A percentile compares a stretch with the other conserved stretches of the same genome.
phyloP scores from a whole-genome alignment of 64 coral and sea anemone genomes.

The Stichodactyla mertensii region DNA sequence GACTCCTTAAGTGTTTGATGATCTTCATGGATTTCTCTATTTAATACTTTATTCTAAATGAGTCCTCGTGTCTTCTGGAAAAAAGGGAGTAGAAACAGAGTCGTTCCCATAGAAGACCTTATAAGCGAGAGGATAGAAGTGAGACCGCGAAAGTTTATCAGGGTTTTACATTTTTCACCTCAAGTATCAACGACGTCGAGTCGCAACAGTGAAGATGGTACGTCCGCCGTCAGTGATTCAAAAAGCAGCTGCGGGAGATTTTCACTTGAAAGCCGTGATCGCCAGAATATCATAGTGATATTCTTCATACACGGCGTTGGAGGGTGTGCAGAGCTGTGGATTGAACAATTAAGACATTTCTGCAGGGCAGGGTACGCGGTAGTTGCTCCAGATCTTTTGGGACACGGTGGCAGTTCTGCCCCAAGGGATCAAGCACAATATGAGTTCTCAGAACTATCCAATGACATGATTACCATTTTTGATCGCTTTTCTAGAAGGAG shows the following conservation, averaged over 20 bases:
- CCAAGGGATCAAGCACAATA: conserved; percentile 59
- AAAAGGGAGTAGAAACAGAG: conserved; percentile 40
- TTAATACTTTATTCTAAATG: conserved; percentile 9
- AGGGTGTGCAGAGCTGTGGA: conserved; percentile 85
- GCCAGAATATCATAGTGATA: conserved; percentile 62
- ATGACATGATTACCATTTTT: conserved; percentile 76
- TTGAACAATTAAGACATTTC: conserved; percentile 84
- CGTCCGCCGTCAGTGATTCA: conserved; percentile 3
- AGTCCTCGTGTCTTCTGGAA: neutral
- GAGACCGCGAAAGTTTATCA: conserved; percentile 46
- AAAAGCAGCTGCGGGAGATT: neutral
- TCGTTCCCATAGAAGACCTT: conserved; percentile 53
- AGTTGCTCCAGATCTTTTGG: conserved; percentile 84
- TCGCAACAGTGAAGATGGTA: conserved; percentile 24
- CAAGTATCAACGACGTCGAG: conserved; percentile 30
- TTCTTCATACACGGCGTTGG: conserved; percentile 97
- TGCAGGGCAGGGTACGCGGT: conserved; percentile 76
- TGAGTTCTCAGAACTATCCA: conserved; percentile 75
- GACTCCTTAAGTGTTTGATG: neutral
- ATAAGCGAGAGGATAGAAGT: conserved; percentile 65
- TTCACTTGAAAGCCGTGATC: neutral
- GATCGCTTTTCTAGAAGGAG: conserved; percentile 86
- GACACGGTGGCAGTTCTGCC: conserved; percentile 81
- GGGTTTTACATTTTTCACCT: conserved; percentile 64
- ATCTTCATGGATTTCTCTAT: neutral